These are phyloP conservation scores for Malurus cyaneus DNA, from an alignment of 2,113 vertebrate genomes.

Conservation along the genomic window DNA sequence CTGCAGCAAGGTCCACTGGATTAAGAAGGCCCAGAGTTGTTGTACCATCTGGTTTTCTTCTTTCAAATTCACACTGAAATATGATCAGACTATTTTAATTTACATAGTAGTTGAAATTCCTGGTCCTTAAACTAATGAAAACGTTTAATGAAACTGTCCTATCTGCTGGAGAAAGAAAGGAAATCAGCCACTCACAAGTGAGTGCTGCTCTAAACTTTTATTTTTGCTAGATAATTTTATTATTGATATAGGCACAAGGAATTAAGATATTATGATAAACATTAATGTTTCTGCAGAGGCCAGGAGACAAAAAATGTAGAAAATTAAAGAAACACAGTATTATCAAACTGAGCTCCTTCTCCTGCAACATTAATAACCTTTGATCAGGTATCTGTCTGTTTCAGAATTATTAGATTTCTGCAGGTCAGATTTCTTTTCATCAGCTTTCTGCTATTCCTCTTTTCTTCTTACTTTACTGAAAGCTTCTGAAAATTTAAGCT, in stretches of 20 bases:
- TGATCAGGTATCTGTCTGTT: background rate
- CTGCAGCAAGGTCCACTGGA: constrained; percentile 82
- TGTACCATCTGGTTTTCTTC: constrained; percentile 90
- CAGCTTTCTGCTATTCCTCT: background rate
- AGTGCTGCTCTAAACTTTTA: background rate
- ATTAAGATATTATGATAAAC: background rate
- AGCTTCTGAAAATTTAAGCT: background rate
- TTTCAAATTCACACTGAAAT: constrained; percentile 88
- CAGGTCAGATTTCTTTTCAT: background rate
- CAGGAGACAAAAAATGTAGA: background rate
- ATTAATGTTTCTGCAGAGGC: background rate
- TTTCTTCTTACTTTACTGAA: background rate
- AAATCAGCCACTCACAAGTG: background rate
- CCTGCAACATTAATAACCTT: background rate
- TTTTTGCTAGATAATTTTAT: background rate
- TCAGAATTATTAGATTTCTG: background rate
- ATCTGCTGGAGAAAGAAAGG: background rate
- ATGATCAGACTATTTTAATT: background rate
- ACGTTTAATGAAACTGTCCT: background rate
- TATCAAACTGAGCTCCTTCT: background rate
- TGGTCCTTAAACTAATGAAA: background rate
- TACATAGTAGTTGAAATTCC: background rate
- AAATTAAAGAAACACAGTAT: background rate
- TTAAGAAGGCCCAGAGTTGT: constrained; percentile 92
- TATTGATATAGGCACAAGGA: background rate